Evolutionary conservation across 2,797 vertebrate genomes (phyloP), one percentile per base, ranked within the genome.

Genomic region (Galagoides demidoff): DNA sequence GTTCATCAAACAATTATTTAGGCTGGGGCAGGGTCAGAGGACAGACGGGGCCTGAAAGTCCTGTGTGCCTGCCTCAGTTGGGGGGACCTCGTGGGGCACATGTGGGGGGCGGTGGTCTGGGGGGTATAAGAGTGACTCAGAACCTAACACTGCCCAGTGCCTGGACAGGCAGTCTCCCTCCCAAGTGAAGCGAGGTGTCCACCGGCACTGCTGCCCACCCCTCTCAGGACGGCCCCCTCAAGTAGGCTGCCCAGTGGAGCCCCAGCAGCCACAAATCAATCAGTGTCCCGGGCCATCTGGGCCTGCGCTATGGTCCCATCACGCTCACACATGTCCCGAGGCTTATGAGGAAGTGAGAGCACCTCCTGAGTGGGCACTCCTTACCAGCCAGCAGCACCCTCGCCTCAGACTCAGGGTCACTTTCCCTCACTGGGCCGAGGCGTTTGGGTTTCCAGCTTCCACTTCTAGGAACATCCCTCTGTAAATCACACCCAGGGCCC

Each of bases 301-400:
- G 27, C 37, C 29, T 71, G 11, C 9, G 25, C 43, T 17, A 0
- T 31, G 25, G 49, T 1, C 34, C 34, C 49, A 0, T 45, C 10
- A 16, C 10, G 12, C 43, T 25, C 39, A 0, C 11, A 9, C 5
- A 37, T 13, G 20, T 31, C 45, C 37, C 0, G 4, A 23, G 4
- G 66, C 9, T 31, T 9, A 45, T 5, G 31, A 55, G 11, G 7
- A 43, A 29, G 29, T 3, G 13, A 34, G 52, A 1, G 37, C 5
- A 8, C 25, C 12, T 39, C 66, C 10, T 16, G 43, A 29, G 66
- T 3, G 6, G 43, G 57, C 29, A 16, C 31, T 29, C 74, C 64
- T 45, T 2, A 12, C 23, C 23, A 11, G 45, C 23, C 23, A 11
- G 45, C 0, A 6, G 5, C 16, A 31, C 66, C 31, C 39, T 19